phyloP scores from a whole-genome alignment of 2,888 invertebrate species.

The Ellobium chinense region DNA sequence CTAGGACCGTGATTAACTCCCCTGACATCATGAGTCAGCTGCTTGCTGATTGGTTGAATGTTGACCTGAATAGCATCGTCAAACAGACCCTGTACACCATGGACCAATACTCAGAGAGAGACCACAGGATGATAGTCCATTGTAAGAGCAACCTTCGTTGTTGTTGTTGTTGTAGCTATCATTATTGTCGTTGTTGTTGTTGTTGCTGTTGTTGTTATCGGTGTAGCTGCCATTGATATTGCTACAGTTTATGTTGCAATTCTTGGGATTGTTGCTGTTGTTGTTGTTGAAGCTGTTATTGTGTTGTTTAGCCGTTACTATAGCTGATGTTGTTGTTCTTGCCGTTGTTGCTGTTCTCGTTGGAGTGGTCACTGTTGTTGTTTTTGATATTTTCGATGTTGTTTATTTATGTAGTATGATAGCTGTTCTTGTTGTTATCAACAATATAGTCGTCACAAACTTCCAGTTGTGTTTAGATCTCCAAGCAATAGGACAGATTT shows the following conservation, averaged over 20 bases:
- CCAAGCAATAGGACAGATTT: too few relatives aligned
- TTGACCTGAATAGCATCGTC: slow-evolving; percentile 78
- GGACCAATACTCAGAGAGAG: slow-evolving; percentile 73
- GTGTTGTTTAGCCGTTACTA: too few relatives aligned
- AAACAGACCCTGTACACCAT: slow-evolving; percentile 79
- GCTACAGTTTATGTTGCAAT: too few relatives aligned
- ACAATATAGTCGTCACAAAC: too few relatives aligned
- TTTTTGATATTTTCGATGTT: background rate
- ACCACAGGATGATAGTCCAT: slow-evolving; percentile 73
- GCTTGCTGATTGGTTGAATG: slow-evolving; percentile 79
- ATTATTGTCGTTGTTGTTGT: too few relatives aligned
- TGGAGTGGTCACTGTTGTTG: background rate
- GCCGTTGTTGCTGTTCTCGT: background rate
- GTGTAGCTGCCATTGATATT: too few relatives aligned
- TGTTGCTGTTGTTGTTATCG: too few relatives aligned
- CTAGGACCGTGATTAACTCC: slow-evolving; percentile 79
- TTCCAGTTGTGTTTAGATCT: too few relatives aligned
- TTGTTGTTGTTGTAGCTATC: too few relatives aligned
- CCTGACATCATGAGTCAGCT: slow-evolving; percentile 79
- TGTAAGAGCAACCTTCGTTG: slow-evolving; percentile 70
- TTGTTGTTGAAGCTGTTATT: too few relatives aligned
- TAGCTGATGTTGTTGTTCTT: background rate
- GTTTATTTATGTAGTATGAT: background rate
- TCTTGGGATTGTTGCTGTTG: too few relatives aligned
- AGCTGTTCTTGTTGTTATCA: too few relatives aligned